Base-by-base conservation (phyloP, 2,888 invertebrate genomes). In the Deilephila porcellus region DNA sequence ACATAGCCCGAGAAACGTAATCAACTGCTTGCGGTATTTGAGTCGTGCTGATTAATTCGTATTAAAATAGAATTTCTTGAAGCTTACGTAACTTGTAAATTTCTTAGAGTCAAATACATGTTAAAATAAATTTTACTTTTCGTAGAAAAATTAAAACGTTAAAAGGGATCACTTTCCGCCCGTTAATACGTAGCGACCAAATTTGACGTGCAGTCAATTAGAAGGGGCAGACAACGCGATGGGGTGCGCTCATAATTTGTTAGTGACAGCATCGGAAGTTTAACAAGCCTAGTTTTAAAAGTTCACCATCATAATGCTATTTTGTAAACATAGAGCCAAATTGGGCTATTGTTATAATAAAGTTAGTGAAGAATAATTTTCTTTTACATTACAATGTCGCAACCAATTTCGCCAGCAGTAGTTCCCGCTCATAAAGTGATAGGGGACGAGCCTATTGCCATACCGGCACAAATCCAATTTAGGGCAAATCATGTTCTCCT, bases 161-260 rank as follows among this genome's bases (percentile, higher is more conserved):
- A 82, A 82, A 80, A 80, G 78, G 81, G 86, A 89, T 89, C 86
- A 82, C 85, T 88, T 86, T 80, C 85, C 83, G 85, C 85, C 84
- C 91, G 90, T 91, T 91, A 89, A 89, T 89, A 91, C 87, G 62
- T 73, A 86, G 88, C 81, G 88, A 90, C 83, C 85, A 89, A 91
- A 89, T 89, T 92, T 93, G 93, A 93, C 93, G 89, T 89, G 91
- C 88, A 93, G 93, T 94, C 93, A 94, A 94, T 93, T 94, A 93
- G 90, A 83, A 84, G 76, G 83, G 85, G 80, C 81, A 80, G 80
- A 85, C 85, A 82, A 83, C 83, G 82, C 79, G 81, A 77, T 83
- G 85, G 84, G 82, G 86, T 85, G 86, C 87, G 89, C 83, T 88
- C 83, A 90, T 91, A 91, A 92, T 93, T 93, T 92, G 93, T 91